phyloP scores from a whole-genome alignment of 2,797 vertebrate species.

The Miichthys miiuy region DNA sequence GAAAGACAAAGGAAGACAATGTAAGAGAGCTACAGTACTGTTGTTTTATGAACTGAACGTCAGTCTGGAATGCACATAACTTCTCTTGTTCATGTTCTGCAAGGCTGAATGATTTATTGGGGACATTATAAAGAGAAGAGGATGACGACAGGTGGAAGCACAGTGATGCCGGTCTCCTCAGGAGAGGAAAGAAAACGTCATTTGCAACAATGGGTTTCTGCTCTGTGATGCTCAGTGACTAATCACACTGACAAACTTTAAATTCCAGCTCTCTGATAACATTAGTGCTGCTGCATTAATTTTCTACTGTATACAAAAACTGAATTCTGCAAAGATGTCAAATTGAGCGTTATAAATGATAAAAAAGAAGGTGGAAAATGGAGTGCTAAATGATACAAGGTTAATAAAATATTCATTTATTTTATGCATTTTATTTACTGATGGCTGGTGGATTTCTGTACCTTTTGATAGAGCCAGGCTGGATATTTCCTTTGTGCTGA shows the following conservation, averaged over 20 bases:
- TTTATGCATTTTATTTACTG: no score
- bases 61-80: background rate
- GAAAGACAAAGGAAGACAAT: background rate
- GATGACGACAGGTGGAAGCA: constrained; percentile 24
- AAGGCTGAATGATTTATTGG: constrained; percentile 43
- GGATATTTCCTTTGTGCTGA: background rate
- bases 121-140: constrained; percentile 19
- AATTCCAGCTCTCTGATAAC: constrained; percentile 7
- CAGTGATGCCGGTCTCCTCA: background rate
- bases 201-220: background rate
- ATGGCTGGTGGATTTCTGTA: no score
- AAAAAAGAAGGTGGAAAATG: background rate
- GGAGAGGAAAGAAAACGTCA: background rate
- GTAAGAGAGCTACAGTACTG: background rate
- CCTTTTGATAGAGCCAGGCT: background rate
- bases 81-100: constrained; percentile 33
- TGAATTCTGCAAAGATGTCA: constrained; percentile 14
- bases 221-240: constrained; percentile 31
- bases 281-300: constrained; percentile 6
- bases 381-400: no score
- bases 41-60: background rate
- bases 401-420: no score
- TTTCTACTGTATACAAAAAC: background rate
- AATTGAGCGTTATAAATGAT: constrained; percentile 6
- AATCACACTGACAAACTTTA: constrained; percentile 36